Base-by-base conservation (phyloP, 2,888 invertebrate species). In the Epiblema foenella region DNA sequence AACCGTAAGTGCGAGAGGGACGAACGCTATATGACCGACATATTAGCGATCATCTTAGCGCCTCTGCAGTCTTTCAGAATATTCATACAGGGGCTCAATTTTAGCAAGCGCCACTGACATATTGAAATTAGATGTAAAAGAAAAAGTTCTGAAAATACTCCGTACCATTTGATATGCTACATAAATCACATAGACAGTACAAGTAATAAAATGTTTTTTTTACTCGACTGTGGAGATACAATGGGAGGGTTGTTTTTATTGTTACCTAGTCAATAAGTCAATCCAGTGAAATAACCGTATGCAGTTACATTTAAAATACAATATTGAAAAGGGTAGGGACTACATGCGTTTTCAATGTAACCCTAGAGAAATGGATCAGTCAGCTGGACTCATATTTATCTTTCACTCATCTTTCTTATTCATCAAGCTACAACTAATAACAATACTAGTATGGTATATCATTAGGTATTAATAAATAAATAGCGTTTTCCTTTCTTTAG, bases 401-500 rank as follows among this genome's bases (percentile, higher is more conserved):
- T 83, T 86, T 84, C 86, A 87, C 78, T 76, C 89, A 75, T 89
- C 86, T 78, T 78, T 74, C 80, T 81, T 80, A 84, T 60, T 10
- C 80, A 77, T 81, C 85, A 87, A 88, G 81, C 86, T 85, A 80
- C 81, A 84, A 79, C 81, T 81, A 84, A 83, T 77, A 84, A 89
- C 86, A 92, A 92, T 92, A 92, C 92, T 92, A 89, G 82, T 86
- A 88, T 88, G 91, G 89, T 91, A 90, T 81, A 90, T 81, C 75
- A 74, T 73, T 69, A 59, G 20, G 60, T 49, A 69, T 80, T 81
- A 82, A 81, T 80, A 78, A 81, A 80, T 81, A 78, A 81, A 79
- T 78, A 82, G 80, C 71, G 67, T 78, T 81, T 77, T 80, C 80
- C 80, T 83, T 81, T 83, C 82, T 76, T 81, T 83, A 79, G 82